A percentile compares a stretch with the other conserved stretches of the same genome.
These are phyloP conservation scores for Therioaphis trifolii DNA, from an alignment of 2,888 invertebrate species.

Conservation along the genomic window DNA sequence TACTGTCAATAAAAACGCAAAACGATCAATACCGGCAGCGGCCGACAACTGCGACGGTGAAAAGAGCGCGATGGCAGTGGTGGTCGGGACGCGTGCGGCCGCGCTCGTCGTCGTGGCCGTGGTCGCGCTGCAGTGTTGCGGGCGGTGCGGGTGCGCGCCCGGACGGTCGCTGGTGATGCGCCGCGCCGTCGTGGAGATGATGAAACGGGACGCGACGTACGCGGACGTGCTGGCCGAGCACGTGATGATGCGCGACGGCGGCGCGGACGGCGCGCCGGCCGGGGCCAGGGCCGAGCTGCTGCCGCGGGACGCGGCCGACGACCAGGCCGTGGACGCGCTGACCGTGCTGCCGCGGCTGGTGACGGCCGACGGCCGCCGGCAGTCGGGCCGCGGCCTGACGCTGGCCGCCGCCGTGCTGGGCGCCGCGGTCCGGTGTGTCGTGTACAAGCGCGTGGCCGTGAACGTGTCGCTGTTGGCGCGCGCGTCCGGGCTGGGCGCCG, in stretches of 20 bases:
- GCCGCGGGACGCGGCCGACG: not conserved
- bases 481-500: not conserved
- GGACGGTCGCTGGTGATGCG: too few relatives aligned
- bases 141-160: too few relatives aligned
- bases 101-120: too few relatives aligned
- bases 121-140: too few relatives aligned
- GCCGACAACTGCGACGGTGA: too few relatives aligned
- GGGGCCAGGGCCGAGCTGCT: rapidly evolving
- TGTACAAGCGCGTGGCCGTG: conserved; percentile 25
- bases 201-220: not conserved
- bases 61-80: too few relatives aligned
- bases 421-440: not conserved
- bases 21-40: too few relatives aligned
- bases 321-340: not conserved
- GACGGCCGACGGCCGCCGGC: too few relatives aligned
- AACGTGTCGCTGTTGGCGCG: not conserved
- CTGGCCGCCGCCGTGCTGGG: not conserved
- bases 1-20: too few relatives aligned
- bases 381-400: not conserved
- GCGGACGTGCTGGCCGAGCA: not conserved
- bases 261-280: not conserved
- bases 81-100: too few relatives aligned
- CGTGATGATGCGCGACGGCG: not conserved
- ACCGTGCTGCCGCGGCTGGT: not conserved
- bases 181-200: not conserved